phyloP scores from a whole-genome alignment of 2,888 invertebrate species.

The Andricus quercusramuli region DNA sequence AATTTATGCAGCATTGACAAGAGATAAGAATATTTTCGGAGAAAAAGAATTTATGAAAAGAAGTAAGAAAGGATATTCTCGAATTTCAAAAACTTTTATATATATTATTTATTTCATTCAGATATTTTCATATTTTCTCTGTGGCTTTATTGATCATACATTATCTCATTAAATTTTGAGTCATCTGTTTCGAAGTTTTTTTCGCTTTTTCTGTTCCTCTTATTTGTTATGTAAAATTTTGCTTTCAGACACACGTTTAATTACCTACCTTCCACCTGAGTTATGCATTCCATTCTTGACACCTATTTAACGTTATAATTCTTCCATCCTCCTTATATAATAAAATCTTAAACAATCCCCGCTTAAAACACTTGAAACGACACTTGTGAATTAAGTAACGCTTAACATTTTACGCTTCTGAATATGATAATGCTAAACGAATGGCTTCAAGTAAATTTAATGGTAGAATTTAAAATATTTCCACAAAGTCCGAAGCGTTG shows the following conservation, averaged over 20 bases:
- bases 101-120: neutral
- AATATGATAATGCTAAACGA: neutral
- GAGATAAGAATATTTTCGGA: neutral
- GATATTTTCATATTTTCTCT: neutral
- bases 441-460: neutral
- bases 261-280: neutral
- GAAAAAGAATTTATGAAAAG: neutral
- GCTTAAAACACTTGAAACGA: neutral
- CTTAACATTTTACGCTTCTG: neutral
- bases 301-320: neutral
- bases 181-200: neutral
- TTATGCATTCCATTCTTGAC: neutral
- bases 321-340: neutral
- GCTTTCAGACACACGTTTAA: neutral
- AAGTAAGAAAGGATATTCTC: neutral
- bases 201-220: neutral
- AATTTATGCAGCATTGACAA: neutral
- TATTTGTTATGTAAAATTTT: neutral
- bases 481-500: neutral
- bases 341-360: neutral
- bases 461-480: neutral
- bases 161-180: neutral
- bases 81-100: neutral
- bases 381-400: neutral
- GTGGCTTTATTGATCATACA: neutral